phyloP scores from a whole-genome alignment of 2,113 vertebrate genomes.

The Ginglymostoma cirratum region DNA sequence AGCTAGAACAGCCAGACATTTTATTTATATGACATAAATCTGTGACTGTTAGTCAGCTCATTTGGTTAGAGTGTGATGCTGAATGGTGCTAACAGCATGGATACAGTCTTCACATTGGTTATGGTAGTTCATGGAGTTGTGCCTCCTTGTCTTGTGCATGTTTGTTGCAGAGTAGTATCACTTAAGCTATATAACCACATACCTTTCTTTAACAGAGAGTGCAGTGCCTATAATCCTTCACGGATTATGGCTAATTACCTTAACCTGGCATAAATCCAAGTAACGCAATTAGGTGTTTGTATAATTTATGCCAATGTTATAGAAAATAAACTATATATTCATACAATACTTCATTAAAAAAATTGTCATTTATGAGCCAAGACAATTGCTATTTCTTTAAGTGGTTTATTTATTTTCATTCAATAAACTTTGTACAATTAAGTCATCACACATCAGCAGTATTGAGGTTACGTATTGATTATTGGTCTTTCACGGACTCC shows the following conservation, averaged over 20 bases:
- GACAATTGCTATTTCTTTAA: not conserved
- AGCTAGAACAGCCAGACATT: too few species aligned
- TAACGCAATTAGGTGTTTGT: not conserved
- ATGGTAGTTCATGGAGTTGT: too few species aligned
- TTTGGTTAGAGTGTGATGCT: too few species aligned
- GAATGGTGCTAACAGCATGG: too few species aligned
- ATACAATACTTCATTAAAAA: not conserved
- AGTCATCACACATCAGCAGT: not conserved
- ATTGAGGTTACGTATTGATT: not conserved
- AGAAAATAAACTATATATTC: not conserved
- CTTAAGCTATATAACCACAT: too few species aligned
- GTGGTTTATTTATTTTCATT: not conserved
- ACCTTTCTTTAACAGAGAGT: too few species aligned
- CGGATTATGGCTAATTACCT: not conserved
- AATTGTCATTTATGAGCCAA: not conserved
- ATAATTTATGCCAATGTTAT: not conserved
- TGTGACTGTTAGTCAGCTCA: too few species aligned
- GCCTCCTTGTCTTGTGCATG: too few species aligned
- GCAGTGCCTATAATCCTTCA: too few species aligned
- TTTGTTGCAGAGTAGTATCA: too few species aligned
- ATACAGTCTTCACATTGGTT: too few species aligned
- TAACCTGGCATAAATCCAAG: not conserved
- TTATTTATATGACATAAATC: not conserved
- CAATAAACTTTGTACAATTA: not conserved
- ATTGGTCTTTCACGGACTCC: not conserved